These are phyloP conservation scores for Cinara cedri DNA, from an alignment of 2,888 invertebrate species.

Conservation along the genomic window DNA sequence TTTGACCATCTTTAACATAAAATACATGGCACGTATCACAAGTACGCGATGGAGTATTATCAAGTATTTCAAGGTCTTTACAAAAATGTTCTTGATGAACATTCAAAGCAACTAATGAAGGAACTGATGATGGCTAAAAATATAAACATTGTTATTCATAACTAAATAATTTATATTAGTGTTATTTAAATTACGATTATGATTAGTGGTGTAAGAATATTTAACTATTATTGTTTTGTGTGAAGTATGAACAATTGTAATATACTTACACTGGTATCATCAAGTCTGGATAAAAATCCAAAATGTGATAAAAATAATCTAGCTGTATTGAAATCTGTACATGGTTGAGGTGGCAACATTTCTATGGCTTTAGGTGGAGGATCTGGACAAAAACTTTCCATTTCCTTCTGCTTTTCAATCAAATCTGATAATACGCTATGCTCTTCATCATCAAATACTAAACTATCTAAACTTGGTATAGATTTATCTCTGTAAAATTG, in stretches of 20 bases:
- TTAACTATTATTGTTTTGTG: not conserved
- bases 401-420: constrained; percentile 62
- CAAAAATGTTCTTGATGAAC: constrained; percentile 70
- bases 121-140: constrained; percentile 49
- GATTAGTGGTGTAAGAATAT: not conserved
- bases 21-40: constrained; percentile 93
- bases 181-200: not conserved
- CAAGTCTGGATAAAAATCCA: constrained; percentile 75
- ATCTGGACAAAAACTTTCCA: constrained; percentile 37
- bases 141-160: too few relatives aligned
- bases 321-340: constrained; percentile 94
- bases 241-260: too few relatives aligned
- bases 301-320: constrained; percentile 94
- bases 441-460: constrained; percentile 69
- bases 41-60: constrained; percentile 84
- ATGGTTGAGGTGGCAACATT: constrained; percentile 73
- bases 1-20: constrained; percentile 88
- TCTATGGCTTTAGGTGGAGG: constrained; percentile 31
- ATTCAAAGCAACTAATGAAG: constrained; percentile 50
- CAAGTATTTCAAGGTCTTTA: constrained; percentile 79
- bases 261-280: constrained; percentile 66
- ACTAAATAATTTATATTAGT: too few relatives aligned
- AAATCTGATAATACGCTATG: constrained; percentile 64
- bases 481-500: constrained; percentile 76
- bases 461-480: constrained; percentile 84